Conservation (phyloP, 2,888 invertebrate genomes). For the Aporophyla lueneburgensis region DNA sequence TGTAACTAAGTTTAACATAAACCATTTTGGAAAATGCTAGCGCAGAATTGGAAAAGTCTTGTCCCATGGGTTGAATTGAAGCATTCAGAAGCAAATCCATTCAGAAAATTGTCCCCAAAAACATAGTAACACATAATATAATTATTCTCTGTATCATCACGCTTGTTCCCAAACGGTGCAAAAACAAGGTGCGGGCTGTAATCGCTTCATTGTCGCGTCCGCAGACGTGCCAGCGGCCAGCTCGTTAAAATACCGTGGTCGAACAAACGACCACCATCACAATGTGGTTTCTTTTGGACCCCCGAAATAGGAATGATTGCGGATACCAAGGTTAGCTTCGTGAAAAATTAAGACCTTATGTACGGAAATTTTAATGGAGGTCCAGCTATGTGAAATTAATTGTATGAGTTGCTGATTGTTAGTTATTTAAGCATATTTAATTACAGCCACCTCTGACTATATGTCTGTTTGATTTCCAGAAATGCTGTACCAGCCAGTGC, state of each 20-base stretch:
- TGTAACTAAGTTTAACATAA: no score
- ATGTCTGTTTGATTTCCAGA: slow-evolving; percentile 1
- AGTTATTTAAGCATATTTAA: background rate
- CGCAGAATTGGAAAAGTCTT: background rate
- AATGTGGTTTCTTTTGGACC: slow-evolving; percentile 54
- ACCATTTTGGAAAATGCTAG: background rate
- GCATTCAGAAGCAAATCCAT: background rate
- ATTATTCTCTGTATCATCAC: slow-evolving; percentile 37
- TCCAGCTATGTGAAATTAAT: background rate
- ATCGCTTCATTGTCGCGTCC: slow-evolving; percentile 72
- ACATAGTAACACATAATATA: background rate
- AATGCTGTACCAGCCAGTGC: background rate
- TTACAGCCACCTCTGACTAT: background rate
- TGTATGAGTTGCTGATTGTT: slow-evolving; percentile 1
- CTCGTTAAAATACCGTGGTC: slow-evolving; percentile 54
- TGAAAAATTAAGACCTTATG: slow-evolving; percentile 53
- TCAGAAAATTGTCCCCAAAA: background rate
- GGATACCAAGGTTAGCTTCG: slow-evolving; percentile 25
- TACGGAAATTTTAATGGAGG: slow-evolving; percentile 21
- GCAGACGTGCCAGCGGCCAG: slow-evolving; percentile 27
- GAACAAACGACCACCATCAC: slow-evolving; percentile 37
- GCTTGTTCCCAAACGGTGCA: slow-evolving; percentile 49
- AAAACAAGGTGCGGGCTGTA: slow-evolving; percentile 68
- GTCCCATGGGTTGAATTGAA: background rate
- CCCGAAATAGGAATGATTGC: slow-evolving; percentile 47